Percentiles rank a stretch among this genome's conserved stretches.
Conservation (phyloP, 2,113 vertebrate genomes). For the Salvelinus fontinalis region DNA sequence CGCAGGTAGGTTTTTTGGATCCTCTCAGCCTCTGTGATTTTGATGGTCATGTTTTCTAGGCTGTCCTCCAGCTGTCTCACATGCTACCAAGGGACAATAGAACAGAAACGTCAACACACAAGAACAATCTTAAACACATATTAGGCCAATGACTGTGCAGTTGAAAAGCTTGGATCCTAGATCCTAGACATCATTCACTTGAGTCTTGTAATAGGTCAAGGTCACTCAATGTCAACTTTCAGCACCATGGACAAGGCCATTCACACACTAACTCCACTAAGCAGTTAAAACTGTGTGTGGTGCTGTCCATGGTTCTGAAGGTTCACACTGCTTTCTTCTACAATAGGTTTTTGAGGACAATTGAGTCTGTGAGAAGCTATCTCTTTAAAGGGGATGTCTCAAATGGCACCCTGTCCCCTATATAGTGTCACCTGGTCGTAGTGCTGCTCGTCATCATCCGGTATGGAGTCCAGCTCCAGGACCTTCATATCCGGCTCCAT, state of each 20-base stretch:
- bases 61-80: slow-evolving; percentile 21
- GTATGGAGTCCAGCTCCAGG: slow-evolving; percentile 3
- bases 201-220: too few relatives aligned
- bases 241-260: background rate
- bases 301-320: slow-evolving; percentile 19
- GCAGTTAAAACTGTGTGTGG: background rate
- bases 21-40: slow-evolving; percentile 16
- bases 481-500: slow-evolving; percentile 4
- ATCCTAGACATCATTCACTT: too few relatives aligned
- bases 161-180: background rate
- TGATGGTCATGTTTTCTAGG: slow-evolving; percentile 3
- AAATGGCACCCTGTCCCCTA: background rate
- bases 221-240: too few relatives aligned
- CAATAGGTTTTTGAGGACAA: background rate
- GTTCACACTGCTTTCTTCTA: background rate
- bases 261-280: background rate
- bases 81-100: background rate
- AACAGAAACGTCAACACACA: background rate
- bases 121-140: too few relatives aligned
- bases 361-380: background rate
- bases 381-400: background rate
- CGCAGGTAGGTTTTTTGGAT: slow-evolving; percentile 4
- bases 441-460: background rate
- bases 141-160: too few relatives aligned
- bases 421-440: slow-evolving; percentile 12